A percentile compares a stretch with the other conserved stretches of the same genome.
Conservation (phyloP, 2,888 invertebrate genomes). For the Beris chalybata region DNA sequence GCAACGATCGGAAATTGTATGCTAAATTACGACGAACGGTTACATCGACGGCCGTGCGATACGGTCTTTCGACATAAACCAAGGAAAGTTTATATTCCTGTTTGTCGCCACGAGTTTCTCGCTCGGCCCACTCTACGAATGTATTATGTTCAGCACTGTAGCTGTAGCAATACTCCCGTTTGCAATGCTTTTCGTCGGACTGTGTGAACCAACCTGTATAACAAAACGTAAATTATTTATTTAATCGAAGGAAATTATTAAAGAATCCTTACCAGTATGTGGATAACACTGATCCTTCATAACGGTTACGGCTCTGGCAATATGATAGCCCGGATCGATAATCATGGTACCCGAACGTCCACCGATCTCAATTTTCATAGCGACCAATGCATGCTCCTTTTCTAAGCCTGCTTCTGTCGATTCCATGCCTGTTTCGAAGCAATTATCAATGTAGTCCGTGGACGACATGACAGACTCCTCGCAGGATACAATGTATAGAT, state of each 20-base stretch:
- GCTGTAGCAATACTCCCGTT: constrained; percentile 83
- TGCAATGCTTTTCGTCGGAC: constrained; percentile 72
- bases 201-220: constrained; percentile 78
- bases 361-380: constrained; percentile 71
- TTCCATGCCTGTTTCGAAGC: constrained; percentile 59
- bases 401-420: constrained; percentile 61
- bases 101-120: constrained; percentile 69
- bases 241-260: neutral
- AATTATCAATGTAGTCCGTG: constrained; percentile 62
- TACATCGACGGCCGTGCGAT: constrained; percentile 78
- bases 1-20: constrained; percentile 76
- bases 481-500: constrained; percentile 78
- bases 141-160: constrained; percentile 68
- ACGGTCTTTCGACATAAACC: constrained; percentile 78
- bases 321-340: constrained; percentile 90
- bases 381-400: constrained; percentile 86
- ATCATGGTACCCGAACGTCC: constrained; percentile 77
- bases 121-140: constrained; percentile 85
- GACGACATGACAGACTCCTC: constrained; percentile 77
- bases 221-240: neutral
- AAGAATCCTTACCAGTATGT: constrained; percentile 66
- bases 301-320: constrained; percentile 80
- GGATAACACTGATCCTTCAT: constrained; percentile 85
- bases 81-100: constrained; percentile 70
- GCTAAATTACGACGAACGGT: constrained; percentile 88